Conservation (phyloP, 2,113 vertebrate genomes). For the Nematolebias whitei region DNA sequence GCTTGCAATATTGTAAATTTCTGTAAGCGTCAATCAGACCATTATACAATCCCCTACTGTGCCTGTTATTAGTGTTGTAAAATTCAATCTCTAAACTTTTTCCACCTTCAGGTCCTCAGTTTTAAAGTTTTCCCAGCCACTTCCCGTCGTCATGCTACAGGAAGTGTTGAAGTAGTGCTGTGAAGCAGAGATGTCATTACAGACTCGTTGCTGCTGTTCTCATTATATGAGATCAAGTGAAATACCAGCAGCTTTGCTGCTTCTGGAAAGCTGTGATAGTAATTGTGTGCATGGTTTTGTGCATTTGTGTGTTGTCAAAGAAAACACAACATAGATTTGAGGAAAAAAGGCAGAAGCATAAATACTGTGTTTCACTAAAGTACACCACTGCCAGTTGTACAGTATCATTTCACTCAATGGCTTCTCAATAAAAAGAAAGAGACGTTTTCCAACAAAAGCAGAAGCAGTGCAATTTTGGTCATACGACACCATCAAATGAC, state of each 20-base stretch:
- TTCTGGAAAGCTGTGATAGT: slow-evolving; percentile 71
- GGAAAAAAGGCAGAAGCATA: slow-evolving; percentile 53
- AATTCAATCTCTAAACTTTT: slow-evolving; percentile 56
- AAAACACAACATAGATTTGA: slow-evolving; percentile 29
- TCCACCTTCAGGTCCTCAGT: slow-evolving; percentile 29
- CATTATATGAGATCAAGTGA: slow-evolving; percentile 72
- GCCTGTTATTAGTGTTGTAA: slow-evolving; percentile 50
- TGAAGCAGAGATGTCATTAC: slow-evolving; percentile 65
- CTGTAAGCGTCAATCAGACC: slow-evolving; percentile 60
- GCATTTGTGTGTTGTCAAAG: slow-evolving; percentile 15
- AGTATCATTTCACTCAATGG: slow-evolving; percentile 52
- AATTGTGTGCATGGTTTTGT: slow-evolving; percentile 45
- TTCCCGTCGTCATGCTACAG: slow-evolving; percentile 56
- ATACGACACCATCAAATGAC: slow-evolving; percentile 40
- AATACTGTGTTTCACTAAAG: slow-evolving; percentile 50
- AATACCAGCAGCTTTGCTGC: slow-evolving; percentile 63
- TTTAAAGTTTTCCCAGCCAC: slow-evolving; percentile 43
- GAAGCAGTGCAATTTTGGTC: slow-evolving; percentile 23
- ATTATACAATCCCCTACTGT: slow-evolving; percentile 31
- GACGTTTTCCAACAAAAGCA: slow-evolving; percentile 56
- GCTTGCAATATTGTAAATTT: slow-evolving; percentile 40
- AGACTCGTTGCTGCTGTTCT: slow-evolving; percentile 65
- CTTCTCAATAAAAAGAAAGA: slow-evolving; percentile 39
- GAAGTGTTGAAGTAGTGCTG: slow-evolving; percentile 54
- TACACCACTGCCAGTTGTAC: slow-evolving; percentile 37